Base-by-base conservation (phyloP, 2,113 vertebrate species). In the Cynopterus brachyotis region DNA sequence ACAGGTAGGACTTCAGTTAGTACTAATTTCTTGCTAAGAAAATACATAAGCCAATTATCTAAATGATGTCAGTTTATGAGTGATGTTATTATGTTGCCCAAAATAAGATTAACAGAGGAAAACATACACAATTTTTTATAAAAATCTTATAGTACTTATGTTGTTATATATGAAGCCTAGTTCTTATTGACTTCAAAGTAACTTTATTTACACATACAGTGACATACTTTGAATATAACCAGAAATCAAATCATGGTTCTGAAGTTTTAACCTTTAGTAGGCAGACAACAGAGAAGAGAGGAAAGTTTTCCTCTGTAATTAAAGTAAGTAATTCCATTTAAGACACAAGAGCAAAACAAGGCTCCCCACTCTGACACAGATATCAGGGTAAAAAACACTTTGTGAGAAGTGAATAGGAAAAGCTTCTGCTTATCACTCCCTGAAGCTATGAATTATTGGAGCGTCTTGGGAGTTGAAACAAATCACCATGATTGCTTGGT, bases 21-120 rank as follows among this genome's bases (percentile, higher is more conserved):
- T 83, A 17, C 22, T 92, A 78, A 86, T 75, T 80, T 83, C 62
- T 79, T 35, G n/a, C 24, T 73, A 9, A 80, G 69, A 67, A 95
- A 84, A 60, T 64, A 57, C 53, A 59, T 35, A 66, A 89, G 92
- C 60, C 32, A 76, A 64, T 37, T 89, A 62, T 75, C 78, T 50
- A 50, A 50, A 50, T 50, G 16, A 50, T 50, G 20, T 67, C 30
- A 91, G 53, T 50, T 35, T 80, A 57, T 30, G 24, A 15, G 11
- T 94, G 80, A 69, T 75, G 16, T 32, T 80, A 53, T 72, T 64
- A 67, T 50, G 50, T 50, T 16, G 3, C 50, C 50, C 50, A 50
- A 50, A 16, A 50, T 50, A 50, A 50, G 50, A 1, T 50, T 50
- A 50, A 50, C 1, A 16, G 50, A 50, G 50, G 4, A 50, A 50